phyloP scores from a whole-genome alignment of 2,888 invertebrate species.

The Halictus quadricinctus region DNA sequence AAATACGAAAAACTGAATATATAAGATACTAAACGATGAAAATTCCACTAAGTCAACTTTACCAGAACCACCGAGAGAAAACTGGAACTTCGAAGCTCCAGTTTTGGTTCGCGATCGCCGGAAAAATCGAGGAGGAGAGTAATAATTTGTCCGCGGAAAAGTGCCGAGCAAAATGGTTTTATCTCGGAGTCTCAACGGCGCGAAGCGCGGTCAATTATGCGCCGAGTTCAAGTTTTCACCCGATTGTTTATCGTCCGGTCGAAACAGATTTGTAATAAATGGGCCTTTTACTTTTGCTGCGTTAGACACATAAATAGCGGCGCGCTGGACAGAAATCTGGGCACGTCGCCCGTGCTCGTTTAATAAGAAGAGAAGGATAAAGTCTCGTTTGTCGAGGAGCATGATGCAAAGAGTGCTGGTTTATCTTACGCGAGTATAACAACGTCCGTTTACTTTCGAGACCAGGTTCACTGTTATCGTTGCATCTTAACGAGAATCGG shows the following conservation, averaged over 20 bases:
- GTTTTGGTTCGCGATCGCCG: not conserved
- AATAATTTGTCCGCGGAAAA: not conserved
- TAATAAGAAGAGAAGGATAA: conserved; percentile 60
- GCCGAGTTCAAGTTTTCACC: conserved; percentile 30
- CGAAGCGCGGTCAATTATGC: conserved; percentile 31
- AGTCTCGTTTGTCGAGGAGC: conserved; percentile 62
- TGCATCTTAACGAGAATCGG: conserved; percentile 78
- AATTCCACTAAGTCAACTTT: not conserved
- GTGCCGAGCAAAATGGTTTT: not conserved
- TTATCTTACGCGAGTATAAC: conserved; percentile 62
- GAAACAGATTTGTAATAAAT: conserved; percentile 55
- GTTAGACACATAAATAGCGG: conserved; percentile 43
- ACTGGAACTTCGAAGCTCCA: not conserved
- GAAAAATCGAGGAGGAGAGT: not conserved
- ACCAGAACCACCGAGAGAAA: not conserved
- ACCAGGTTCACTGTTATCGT: conserved; percentile 69
- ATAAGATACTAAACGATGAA: not conserved
- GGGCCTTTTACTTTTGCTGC: conserved; percentile 51
- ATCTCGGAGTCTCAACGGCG: conserved; percentile 16
- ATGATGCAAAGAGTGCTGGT: conserved; percentile 61
- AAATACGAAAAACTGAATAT: too few relatives aligned
- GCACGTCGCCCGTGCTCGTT: conserved; percentile 44
- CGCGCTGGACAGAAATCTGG: conserved; percentile 49
- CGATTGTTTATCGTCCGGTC: conserved; percentile 45
- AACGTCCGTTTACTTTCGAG: conserved; percentile 67